Evolutionary conservation across 2,888 invertebrate genomes (phyloP).

Genomic region (Nephrotoma flavescens): DNA sequence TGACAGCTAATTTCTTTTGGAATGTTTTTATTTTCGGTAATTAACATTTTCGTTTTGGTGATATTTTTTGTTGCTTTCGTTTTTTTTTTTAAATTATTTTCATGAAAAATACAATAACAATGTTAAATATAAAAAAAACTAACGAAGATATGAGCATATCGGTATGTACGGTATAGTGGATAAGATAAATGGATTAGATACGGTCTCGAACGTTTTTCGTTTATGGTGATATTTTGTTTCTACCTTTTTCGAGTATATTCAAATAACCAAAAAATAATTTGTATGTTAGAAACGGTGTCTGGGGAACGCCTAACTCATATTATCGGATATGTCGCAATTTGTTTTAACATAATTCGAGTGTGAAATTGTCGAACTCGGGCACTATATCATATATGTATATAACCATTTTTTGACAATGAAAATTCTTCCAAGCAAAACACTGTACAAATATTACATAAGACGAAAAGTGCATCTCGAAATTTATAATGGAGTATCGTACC

Average conservation of each 20-base stretch:
- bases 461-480: neutral
- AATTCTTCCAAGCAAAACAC: neutral
- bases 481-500: neutral
- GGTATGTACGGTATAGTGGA: neutral
- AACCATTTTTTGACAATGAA: neutral
- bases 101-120: neutral
- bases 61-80: neutral
- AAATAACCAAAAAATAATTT: neutral
- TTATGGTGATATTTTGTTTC: neutral
- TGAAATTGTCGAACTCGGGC: neutral
- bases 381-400: neutral
- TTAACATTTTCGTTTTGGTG: conserved; percentile 1
- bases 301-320: neutral
- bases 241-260: neutral
- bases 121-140: neutral
- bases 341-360: neutral
- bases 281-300: neutral
- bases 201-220: neutral
- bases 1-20: conserved; percentile 5
- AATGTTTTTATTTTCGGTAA: conserved; percentile 4
- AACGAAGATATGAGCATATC: neutral
- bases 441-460: neutral
- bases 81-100: neutral
- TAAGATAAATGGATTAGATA: neutral
- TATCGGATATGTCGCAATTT: neutral